Evolutionary conservation across 2,113 vertebrate genomes (phyloP).

Genomic region (Gopherus evgoodei): DNA sequence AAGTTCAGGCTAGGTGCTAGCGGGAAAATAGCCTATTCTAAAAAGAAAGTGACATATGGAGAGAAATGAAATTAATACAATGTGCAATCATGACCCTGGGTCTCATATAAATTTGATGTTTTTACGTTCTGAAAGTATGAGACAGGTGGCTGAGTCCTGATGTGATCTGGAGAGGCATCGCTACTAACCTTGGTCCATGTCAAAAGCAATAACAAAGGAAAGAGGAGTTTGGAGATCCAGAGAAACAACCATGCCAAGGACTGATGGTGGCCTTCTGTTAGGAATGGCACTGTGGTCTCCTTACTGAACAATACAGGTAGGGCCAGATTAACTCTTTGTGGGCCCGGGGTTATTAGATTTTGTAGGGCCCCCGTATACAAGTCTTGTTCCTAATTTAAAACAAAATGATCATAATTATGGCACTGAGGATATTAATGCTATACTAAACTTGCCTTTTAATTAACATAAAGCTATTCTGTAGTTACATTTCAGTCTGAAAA

Average conservation of each 20-base stretch:
- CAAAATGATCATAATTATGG: no score
- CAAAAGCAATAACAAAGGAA: background rate
- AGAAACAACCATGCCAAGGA: background rate
- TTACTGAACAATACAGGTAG: conserved; percentile 35
- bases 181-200: background rate
- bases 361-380: no score
- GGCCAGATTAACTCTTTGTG: no score
- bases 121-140: background rate
- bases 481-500: no score
- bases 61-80: background rate
- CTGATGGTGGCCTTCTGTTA: conserved; percentile 57
- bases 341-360: no score
- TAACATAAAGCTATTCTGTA: no score
- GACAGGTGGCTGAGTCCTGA: background rate
- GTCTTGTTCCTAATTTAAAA: no score
- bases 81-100: fast-evolving
- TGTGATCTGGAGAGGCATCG: background rate
- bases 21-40: background rate
- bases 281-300: background rate
- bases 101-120: background rate
- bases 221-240: background rate
- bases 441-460: no score
- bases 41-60: background rate
- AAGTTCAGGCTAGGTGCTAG: background rate
- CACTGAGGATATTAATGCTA: no score